phyloP scores from a whole-genome alignment of 2,888 invertebrate species.

The Heliconius aoede region DNA sequence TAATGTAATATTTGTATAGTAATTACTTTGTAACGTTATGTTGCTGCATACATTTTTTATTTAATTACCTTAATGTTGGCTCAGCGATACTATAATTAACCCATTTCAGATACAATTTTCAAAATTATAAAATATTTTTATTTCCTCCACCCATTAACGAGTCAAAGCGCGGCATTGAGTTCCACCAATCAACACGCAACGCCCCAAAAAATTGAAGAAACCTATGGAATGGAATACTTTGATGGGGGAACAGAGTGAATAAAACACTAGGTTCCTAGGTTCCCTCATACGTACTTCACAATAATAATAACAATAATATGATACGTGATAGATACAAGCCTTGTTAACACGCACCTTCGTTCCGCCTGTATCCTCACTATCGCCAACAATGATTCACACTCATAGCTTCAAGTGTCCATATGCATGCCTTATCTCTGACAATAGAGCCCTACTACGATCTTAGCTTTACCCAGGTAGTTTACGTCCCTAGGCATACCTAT shows the following conservation, averaged over 20 bases:
- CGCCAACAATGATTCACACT: slow-evolving; percentile 23
- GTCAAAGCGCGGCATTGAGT: no score
- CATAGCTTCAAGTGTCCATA: slow-evolving; percentile 42
- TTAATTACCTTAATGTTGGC: slow-evolving; percentile 8
- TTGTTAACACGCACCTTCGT: neutral
- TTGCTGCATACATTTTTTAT: slow-evolving; percentile 6
- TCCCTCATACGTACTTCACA: no score
- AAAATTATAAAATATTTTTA: no score
- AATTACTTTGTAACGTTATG: slow-evolving; percentile 13
- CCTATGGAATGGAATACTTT: no score
- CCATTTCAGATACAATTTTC: neutral
- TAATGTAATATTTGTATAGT: neutral
- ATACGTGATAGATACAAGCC: neutral
- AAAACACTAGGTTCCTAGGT: no score
- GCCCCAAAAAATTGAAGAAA: no score
- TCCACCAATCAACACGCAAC: no score
- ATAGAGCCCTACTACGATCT: slow-evolving; percentile 41
- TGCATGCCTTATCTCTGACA: slow-evolving; percentile 47
- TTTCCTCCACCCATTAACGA: no score
- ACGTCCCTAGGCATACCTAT: slow-evolving; percentile 1
- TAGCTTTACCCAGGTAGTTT: slow-evolving; percentile 27
- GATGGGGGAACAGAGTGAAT: no score
- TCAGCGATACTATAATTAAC: neutral
- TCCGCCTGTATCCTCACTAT: neutral
- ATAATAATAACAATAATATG: no score